phyloP scores from a whole-genome alignment of 2,888 invertebrate species.

The Drosophila villosipedis region DNA sequence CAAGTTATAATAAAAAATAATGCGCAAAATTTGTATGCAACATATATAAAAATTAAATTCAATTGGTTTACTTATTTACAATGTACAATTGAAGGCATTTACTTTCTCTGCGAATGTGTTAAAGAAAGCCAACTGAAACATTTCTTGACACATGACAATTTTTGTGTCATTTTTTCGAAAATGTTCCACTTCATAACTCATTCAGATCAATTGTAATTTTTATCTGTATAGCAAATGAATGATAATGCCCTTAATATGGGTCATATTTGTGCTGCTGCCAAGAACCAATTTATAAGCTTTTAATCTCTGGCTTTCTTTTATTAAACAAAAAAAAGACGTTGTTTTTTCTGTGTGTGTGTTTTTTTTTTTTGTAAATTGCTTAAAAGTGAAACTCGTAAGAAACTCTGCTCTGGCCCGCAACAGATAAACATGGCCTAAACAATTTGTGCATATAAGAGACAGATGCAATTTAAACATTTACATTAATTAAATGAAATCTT shows the following conservation, averaged over 20 bases:
- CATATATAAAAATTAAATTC: background rate
- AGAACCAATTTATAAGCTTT: slow-evolving; percentile 45
- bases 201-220: slow-evolving; percentile 23
- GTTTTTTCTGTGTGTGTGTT: background rate
- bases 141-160: background rate
- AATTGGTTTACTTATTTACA: background rate
- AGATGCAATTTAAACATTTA: slow-evolving; percentile 46
- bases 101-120: slow-evolving; percentile 24
- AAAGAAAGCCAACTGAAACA: background rate
- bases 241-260: slow-evolving; percentile 63
- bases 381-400: slow-evolving; percentile 68
- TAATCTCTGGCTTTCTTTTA: slow-evolving; percentile 56
- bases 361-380: slow-evolving; percentile 32
- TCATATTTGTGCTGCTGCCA: slow-evolving; percentile 53
- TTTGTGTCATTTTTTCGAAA: background rate
- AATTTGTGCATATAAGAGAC: slow-evolving; percentile 33
- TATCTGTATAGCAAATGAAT: slow-evolving; percentile 36
- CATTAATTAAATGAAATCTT: slow-evolving; percentile 52
- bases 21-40: slow-evolving; percentile 9
- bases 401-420: slow-evolving; percentile 7
- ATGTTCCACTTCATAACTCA: slow-evolving; percentile 1
- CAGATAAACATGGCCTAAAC: slow-evolving; percentile 51
- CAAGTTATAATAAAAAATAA: slow-evolving; percentile 9
- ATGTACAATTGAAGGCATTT: slow-evolving; percentile 20
- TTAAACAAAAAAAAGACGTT: background rate